Evolutionary conservation across 2,888 invertebrate genomes (phyloP), one percentile per base, ranked within the genome.

Genomic region (Eupelmus urozonus): DNA sequence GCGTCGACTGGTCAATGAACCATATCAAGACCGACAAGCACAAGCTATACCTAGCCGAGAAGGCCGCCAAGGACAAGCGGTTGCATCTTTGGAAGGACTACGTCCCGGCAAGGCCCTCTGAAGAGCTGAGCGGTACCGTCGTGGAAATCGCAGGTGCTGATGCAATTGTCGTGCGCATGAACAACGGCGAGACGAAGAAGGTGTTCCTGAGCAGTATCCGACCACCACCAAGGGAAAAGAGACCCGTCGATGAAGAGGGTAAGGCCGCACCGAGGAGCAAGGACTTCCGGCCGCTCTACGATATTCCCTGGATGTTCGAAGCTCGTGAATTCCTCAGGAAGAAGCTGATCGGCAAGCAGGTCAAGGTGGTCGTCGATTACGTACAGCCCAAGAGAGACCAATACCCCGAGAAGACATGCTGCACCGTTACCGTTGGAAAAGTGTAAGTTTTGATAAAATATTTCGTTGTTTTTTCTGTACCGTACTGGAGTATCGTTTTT

Each of bases 231-330:
- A 94, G 96, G 90, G 96, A 94, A 66, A 86, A 87, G 63, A 87
- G 87, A 88, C 87, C 91, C 18, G 72, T 49, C 29, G 29, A 93
- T 78, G 95, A 95, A 67, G 94, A 94, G 83, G 93, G 92, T 18
- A 95, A 95, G 85, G 91, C 92, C n/a, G 90, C 93, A 0, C 93
- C 93, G 16, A 92, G 94, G 80, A 92, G 94, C 2, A 95, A 95
- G 90, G 94, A 94, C 80, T 96, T 93, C 89, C 94, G 97, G 85
- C 97, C 98, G 0, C 92, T 99, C 0, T 99, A 99, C 89, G 99
- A 99, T 88, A 96, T 99, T 87, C 99, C 99, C 1, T 98, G 96
- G 94, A 97, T 99, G 97, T 98, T 96, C 89, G 99, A 99, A 90
- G 98, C 98, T 0, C 94, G 99, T 70, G 99, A 99, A 91, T 99